These are phyloP conservation scores for Xenopus borealis DNA, from an alignment of 2,113 vertebrate species.

Conservation along the genomic window DNA sequence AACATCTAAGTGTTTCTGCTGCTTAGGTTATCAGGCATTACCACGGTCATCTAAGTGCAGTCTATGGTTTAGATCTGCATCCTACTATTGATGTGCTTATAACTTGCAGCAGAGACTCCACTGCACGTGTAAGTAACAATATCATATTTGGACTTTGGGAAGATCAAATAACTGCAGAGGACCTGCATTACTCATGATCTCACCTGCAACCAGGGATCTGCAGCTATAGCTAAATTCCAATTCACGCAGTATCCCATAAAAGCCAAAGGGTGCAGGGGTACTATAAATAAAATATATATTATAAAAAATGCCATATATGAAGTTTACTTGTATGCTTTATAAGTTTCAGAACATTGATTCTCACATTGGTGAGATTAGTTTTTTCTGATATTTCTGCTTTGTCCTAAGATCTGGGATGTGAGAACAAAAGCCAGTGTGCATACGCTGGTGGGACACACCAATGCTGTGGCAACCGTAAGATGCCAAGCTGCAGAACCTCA, in stretches of 20 bases:
- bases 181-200: no score
- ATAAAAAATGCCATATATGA: background rate
- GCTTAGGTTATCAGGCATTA: conserved; percentile 93
- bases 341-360: no score
- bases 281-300: no score
- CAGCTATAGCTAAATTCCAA: no score
- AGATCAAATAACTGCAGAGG: no score
- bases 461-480: conserved; percentile 93
- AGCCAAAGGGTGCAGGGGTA: no score
- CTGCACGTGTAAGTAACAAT: conserved; percentile 77
- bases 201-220: no score
- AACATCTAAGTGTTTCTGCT: background rate
- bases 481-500: conserved; percentile 94
- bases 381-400: background rate
- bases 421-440: conserved; percentile 95
- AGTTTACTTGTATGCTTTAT: background rate
- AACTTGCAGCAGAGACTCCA: conserved; percentile 93
- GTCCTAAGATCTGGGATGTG: conserved; percentile 90
- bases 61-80: conserved; percentile 91
- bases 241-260: no score
- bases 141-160: no score
- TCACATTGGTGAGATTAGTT: background rate
- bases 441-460: conserved; percentile 90
- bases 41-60: conserved; percentile 93
- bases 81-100: conserved; percentile 94